Percentiles rank a stretch among this genome's conserved stretches.
These are phyloP conservation scores for Ips typographus DNA, from an alignment of 1,140 invertebrate genomes.

Conservation along the genomic window DNA sequence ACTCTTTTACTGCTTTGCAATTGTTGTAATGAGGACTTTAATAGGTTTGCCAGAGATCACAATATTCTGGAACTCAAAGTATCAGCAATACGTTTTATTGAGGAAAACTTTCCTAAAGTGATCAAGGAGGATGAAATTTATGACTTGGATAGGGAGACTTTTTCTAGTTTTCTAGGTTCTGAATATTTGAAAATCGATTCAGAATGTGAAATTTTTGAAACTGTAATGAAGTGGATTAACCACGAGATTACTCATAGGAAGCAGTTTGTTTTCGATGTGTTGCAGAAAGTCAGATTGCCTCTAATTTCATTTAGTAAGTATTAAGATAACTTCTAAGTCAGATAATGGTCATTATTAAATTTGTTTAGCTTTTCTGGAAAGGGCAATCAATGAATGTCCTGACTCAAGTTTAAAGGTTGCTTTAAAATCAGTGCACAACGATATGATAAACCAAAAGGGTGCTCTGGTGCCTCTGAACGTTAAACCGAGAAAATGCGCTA, in stretches of 20 bases:
- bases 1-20: not conserved
- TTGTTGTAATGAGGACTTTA: not conserved
- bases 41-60: constrained; percentile 89
- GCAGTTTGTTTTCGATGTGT: constrained; percentile 83
- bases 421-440: constrained; percentile 76
- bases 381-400: constrained; percentile 75
- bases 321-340: not conserved
- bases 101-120: constrained; percentile 83
- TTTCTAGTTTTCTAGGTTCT: constrained; percentile 79
- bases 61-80: constrained; percentile 80
- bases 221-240: constrained; percentile 87
- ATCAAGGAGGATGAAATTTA: constrained; percentile 86
- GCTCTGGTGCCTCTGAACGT: constrained; percentile 74
- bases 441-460: constrained; percentile 75
- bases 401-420: constrained; percentile 81
- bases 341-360: not conserved
- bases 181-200: constrained; percentile 88
- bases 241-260: constrained; percentile 78
- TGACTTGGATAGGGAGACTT: constrained; percentile 78
- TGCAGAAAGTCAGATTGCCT: constrained; percentile 81
- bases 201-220: constrained; percentile 90
- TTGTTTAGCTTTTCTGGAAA: constrained; percentile 68
- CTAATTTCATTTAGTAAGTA: constrained; percentile 71
- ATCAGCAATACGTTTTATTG: constrained; percentile 80
- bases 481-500: constrained; percentile 76